Evolutionary conservation across 2,888 invertebrate species (phyloP).

Genomic region (Melanostoma mellinum): DNA sequence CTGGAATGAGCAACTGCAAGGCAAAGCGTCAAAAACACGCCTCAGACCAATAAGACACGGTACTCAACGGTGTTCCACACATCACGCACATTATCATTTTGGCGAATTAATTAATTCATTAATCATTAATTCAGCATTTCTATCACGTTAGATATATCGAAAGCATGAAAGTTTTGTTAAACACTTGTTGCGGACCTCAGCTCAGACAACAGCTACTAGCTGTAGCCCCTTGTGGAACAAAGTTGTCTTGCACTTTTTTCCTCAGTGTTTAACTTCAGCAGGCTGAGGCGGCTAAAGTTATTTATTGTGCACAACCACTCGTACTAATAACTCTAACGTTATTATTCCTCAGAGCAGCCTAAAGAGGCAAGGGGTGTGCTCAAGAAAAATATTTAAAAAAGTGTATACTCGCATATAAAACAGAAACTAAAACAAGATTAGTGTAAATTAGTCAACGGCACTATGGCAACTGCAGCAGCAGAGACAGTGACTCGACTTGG

Average conservation of each 20-base stretch:
- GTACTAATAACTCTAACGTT: constrained; percentile 71
- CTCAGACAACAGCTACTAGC: constrained; percentile 14
- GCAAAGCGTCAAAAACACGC: constrained; percentile 50
- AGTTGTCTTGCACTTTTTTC: constrained; percentile 17
- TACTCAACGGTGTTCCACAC: constrained; percentile 42
- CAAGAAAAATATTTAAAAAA: not conserved
- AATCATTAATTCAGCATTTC: constrained; percentile 44
- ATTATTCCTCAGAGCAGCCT: constrained; percentile 48
- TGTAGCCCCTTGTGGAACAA: constrained; percentile 25
- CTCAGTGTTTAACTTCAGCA: constrained; percentile 54
- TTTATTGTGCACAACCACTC: constrained; percentile 69
- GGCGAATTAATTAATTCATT: constrained; percentile 68
- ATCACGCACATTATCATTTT: constrained; percentile 63
- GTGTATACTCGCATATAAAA: not conserved
- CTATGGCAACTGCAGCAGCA: constrained; percentile 18
- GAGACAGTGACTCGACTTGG: constrained; percentile 51
- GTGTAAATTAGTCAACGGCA: constrained; percentile 69
- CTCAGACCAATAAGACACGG: constrained; percentile 46
- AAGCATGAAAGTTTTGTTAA: constrained; percentile 63
- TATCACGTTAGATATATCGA: constrained; percentile 53
- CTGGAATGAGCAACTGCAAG: constrained; percentile 33
- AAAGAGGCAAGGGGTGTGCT: not conserved
- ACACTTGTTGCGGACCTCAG: constrained; percentile 63
- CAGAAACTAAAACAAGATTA: constrained; percentile 58
- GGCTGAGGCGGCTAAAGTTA: constrained; percentile 61